A percentile compares a stretch with the other conserved stretches of the same genome.
Evolutionary conservation across 2,888 invertebrate genomes (phyloP).

Genomic region (Choristoneura rosaceana): DNA sequence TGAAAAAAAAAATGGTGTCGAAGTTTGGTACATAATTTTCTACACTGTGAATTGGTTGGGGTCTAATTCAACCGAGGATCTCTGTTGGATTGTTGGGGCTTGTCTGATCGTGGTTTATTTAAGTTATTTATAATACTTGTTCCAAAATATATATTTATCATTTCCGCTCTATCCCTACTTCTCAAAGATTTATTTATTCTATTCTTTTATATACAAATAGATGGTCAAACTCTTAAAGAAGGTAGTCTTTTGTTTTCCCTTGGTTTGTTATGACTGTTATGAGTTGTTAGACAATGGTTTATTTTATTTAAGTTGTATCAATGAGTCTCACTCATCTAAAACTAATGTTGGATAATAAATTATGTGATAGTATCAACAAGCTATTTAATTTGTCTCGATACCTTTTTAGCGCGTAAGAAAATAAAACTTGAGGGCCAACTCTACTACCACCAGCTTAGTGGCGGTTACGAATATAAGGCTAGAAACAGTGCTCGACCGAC

Average conservation of each 20-base stretch:
- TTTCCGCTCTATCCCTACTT: not conserved
- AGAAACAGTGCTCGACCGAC: no score
- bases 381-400: not conserved
- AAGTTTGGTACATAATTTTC: not conserved
- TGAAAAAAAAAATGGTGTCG: not conserved
- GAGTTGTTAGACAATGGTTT: not conserved
- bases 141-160: no score
- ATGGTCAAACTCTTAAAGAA: no score
- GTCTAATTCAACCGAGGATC: not conserved
- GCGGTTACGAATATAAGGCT: no score
- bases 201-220: not conserved
- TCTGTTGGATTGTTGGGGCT: no score
- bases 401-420: not conserved
- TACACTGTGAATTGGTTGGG: not conserved
- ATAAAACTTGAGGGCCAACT: not conserved
- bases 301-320: not conserved
- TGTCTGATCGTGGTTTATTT: no score
- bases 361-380: constrained; percentile 1
- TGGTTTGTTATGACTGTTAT: no score
- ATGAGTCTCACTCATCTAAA: not conserved
- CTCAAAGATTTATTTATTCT: not conserved
- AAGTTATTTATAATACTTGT: no score
- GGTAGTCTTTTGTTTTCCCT: no score
- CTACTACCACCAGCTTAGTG: no score
- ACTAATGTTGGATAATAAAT: not conserved